Percentiles rank a stretch among this genome's conserved stretches.
These are phyloP conservation scores for Cyanoliseus patagonus DNA, from an alignment of 2,113 vertebrate species.

Conservation along the genomic window DNA sequence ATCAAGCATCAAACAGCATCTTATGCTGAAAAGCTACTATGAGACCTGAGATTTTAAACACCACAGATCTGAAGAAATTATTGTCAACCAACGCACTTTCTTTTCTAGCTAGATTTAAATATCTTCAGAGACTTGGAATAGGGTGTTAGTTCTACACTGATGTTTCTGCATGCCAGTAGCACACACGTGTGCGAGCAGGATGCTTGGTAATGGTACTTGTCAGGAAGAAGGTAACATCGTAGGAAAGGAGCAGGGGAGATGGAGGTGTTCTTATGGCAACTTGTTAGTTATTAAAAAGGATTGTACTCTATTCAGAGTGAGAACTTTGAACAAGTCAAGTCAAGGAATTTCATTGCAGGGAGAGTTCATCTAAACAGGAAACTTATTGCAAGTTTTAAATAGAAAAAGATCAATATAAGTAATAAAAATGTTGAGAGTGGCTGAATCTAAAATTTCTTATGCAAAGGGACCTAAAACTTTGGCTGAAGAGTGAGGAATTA, in stretches of 20 bases:
- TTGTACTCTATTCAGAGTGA: neutral
- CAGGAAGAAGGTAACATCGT: neutral
- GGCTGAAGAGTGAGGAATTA: neutral
- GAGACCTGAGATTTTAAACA: neutral
- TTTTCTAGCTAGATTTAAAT: neutral
- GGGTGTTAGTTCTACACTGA: neutral
- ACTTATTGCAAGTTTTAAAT: neutral
- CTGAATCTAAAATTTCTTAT: neutral
- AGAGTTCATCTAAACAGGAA: neutral
- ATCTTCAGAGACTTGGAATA: neutral
- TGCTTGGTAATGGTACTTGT: neutral
- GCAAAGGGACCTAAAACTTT: neutral
- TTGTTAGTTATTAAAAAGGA: neutral
- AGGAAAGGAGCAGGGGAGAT: neutral
- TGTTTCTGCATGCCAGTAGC: neutral
- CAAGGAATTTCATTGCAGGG: neutral
- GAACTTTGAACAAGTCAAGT: neutral
- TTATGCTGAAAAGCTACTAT: neutral
- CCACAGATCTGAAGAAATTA: neutral
- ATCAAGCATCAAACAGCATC: neutral
- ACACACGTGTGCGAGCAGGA: rapidly evolving
- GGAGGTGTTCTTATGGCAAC: neutral
- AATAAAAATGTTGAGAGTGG: too few species aligned
- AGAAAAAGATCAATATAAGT: neutral
- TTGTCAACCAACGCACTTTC: neutral